These are phyloP conservation scores for Apostichopus leukothele DNA, from an alignment of 53 echinoderm and acorn worm species.

Conservation along the genomic window DNA sequence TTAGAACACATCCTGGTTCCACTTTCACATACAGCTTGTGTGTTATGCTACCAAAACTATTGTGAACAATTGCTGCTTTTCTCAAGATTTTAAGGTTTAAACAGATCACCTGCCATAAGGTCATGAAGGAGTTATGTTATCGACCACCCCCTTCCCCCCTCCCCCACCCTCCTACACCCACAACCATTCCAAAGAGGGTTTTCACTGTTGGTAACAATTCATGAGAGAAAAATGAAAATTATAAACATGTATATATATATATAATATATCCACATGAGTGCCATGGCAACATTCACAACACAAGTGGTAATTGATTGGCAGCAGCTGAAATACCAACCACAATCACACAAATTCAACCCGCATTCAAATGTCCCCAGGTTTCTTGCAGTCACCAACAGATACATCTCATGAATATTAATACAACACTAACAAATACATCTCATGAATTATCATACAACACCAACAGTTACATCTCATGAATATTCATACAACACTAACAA, in stretches of 20 bases:
- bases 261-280: slow-evolving; percentile 6
- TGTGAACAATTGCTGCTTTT: no score
- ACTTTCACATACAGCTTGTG: no score
- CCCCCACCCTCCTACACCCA: no score
- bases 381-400: not conserved
- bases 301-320: not conserved
- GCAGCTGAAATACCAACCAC: not conserved
- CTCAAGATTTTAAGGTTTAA: no score
- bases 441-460: not conserved
- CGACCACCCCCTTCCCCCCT: no score
- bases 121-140: no score
- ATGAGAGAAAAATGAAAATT: not conserved
- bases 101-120: no score
- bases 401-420: not conserved
- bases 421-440: not conserved
- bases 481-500: slow-evolving; percentile 5
- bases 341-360: not conserved
- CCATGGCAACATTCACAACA: slow-evolving; percentile 2
- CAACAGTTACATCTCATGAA: not conserved
- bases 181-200: no score
- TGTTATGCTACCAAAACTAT: no score
- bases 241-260: not conserved
- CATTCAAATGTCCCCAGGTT: not conserved
- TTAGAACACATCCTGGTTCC: no score
- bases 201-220: not conserved